A percentile compares a stretch with the other conserved stretches of the same genome.
Evolutionary conservation across 2,888 invertebrate species (phyloP).

Genomic region (Oscheius sp.): DNA sequence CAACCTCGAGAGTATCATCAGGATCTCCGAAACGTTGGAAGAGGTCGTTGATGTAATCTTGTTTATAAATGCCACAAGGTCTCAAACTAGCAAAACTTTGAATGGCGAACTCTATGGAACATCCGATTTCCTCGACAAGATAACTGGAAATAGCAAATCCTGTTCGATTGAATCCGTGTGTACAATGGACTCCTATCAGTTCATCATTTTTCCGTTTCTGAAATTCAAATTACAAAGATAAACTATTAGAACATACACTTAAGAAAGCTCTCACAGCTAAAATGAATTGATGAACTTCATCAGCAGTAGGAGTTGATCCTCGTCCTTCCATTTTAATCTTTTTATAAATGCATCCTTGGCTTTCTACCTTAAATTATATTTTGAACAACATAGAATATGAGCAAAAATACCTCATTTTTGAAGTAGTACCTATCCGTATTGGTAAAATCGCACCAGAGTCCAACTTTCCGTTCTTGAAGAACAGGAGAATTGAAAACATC

Average conservation of each 20-base stretch:
- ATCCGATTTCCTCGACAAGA: slow-evolving; percentile 79
- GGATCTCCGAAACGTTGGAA: slow-evolving; percentile 82
- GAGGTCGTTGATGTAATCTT: slow-evolving; percentile 89
- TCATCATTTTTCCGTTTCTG: slow-evolving; percentile 51
- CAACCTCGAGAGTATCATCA: slow-evolving; percentile 72
- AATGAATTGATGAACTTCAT: slow-evolving; percentile 87
- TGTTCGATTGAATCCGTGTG: slow-evolving; percentile 97
- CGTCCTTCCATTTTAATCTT: slow-evolving; percentile 78
- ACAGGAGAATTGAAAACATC: slow-evolving; percentile 79
- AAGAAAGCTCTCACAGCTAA: slow-evolving; percentile 81
- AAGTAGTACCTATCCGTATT: slow-evolving; percentile 93
- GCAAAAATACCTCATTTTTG: slow-evolving; percentile 77
- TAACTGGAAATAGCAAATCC: slow-evolving; percentile 93
- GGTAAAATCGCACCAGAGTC: slow-evolving; percentile 94
- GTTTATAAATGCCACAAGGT: slow-evolving; percentile 95
- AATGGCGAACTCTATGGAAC: slow-evolving; percentile 81
- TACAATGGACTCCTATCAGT: slow-evolving; percentile 84
- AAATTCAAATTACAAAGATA: slow-evolving; percentile 6
- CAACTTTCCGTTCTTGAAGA: slow-evolving; percentile 78
- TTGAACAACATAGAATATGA: background rate
- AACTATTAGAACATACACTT: slow-evolving; percentile 29
- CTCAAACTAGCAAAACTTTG: slow-evolving; percentile 80
- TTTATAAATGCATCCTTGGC: slow-evolving; percentile 76
- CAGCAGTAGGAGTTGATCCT: slow-evolving; percentile 86
- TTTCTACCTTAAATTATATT: slow-evolving; percentile 71